phyloP scores from a whole-genome alignment of 2,888 invertebrate species.

The Timema podura region DNA sequence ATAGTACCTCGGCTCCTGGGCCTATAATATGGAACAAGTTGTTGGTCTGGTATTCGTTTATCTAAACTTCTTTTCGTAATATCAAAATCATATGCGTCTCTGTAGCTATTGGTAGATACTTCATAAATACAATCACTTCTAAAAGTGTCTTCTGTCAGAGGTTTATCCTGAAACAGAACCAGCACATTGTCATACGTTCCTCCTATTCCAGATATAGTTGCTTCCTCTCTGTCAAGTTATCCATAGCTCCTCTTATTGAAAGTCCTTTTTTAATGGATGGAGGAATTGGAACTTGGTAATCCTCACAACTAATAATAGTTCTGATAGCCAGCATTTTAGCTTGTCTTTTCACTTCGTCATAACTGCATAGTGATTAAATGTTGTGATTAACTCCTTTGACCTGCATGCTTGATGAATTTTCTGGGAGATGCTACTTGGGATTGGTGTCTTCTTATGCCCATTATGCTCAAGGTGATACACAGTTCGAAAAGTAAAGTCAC shows the following conservation, averaged over 20 bases:
- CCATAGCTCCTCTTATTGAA: not conserved
- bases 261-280: not conserved
- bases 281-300: not conserved
- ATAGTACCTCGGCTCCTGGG: not conserved
- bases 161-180: not conserved
- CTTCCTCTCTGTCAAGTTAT: conserved; percentile 5
- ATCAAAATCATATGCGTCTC: conserved; percentile 2
- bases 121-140: too few species aligned
- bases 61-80: not conserved
- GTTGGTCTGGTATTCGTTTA: not conserved
- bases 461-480: not conserved
- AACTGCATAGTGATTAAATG: not conserved
- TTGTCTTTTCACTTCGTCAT: conserved; percentile 1
- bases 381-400: not conserved
- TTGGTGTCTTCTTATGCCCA: conserved; percentile 7
- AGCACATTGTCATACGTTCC: not conserved
- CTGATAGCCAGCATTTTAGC: not conserved
- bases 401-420: not conserved
- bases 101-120: not conserved
- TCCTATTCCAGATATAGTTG: not conserved
- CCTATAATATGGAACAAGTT: not conserved
- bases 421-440: not conserved
- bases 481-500: not conserved
- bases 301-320: not conserved
- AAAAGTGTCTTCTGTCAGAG: too few species aligned